Percentiles rank a stretch among this genome's conserved stretches.
Conservation (phyloP, 2,797 vertebrate species). For the Hybognathus amarus region DNA sequence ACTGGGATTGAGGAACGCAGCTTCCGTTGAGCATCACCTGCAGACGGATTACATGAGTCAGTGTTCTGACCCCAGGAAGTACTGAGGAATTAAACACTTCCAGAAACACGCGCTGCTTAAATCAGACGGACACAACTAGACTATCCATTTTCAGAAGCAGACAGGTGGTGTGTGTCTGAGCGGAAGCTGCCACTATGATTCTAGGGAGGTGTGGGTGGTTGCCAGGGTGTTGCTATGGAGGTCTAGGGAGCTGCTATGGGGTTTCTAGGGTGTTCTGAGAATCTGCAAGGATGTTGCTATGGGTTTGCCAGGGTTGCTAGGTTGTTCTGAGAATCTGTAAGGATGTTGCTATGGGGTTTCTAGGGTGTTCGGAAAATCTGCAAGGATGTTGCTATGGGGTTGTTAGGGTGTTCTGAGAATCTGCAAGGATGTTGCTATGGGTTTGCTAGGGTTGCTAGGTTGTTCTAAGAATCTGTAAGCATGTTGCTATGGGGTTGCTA, state of each 20-base stretch:
- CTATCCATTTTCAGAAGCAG: neutral
- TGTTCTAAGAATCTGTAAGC: fast-evolving
- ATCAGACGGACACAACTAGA: neutral
- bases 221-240: neutral
- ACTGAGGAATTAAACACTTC: conserved; percentile 3
- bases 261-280: neutral
- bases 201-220: neutral
- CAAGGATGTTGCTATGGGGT: neutral
- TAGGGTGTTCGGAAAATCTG: neutral
- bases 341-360: neutral
- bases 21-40: conserved; percentile 78
- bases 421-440: neutral
- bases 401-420: neutral
- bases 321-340: neutral
- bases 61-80: neutral
- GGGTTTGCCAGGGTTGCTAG: neutral
- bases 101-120: neutral
- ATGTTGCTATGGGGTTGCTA: neutral
- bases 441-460: neutral
- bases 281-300: neutral
- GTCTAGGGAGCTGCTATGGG: neutral
- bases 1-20: conserved; percentile 74
- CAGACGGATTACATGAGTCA: conserved; percentile 7
- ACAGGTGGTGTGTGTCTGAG: too few species aligned
- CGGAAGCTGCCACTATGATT: neutral